Conservation (phyloP, 1,140 invertebrate species). For the Drosophila gunungcola region DNA sequence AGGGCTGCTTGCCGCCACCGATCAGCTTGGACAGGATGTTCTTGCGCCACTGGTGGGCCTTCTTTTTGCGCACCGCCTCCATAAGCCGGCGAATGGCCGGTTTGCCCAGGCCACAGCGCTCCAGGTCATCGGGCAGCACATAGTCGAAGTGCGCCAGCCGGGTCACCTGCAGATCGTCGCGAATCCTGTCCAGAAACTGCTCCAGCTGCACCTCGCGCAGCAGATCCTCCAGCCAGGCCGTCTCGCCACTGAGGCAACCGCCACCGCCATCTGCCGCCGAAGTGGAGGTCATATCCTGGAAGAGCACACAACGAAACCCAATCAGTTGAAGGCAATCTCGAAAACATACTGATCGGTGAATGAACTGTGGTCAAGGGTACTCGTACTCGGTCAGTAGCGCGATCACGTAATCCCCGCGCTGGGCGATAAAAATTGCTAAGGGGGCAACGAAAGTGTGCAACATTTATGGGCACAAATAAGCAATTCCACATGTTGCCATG, state of each 20-base stretch:
- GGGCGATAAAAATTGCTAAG: not conserved
- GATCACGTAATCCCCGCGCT: conserved; percentile 16
- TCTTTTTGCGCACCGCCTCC: conserved; percentile 96
- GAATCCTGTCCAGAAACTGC: conserved; percentile 95
- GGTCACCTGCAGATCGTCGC: conserved; percentile 96
- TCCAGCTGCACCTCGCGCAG: conserved; percentile 95
- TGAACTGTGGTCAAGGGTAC: conserved; percentile 13
- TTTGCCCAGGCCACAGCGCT: conserved; percentile 96
- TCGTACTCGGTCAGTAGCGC: conserved; percentile 15
- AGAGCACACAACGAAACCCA: not conserved
- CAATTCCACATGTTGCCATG: conserved; percentile 15
- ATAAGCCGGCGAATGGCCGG: conserved; percentile 95
- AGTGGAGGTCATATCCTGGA: conserved; percentile 51
- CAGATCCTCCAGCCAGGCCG: conserved; percentile 93
- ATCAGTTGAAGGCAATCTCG: conserved; percentile 4
- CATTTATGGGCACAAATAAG: conserved; percentile 16
- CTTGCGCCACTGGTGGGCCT: conserved; percentile 91
- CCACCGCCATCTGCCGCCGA: conserved; percentile 41
- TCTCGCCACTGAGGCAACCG: conserved; percentile 71
- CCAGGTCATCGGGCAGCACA: conserved; percentile 96
- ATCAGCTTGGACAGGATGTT: conserved; percentile 94
- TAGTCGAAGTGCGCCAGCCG: conserved; percentile 97
- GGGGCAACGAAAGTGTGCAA: conserved; percentile 8
- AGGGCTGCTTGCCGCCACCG: conserved; percentile 86
- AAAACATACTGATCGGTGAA: conserved; percentile 11